These are phyloP conservation scores for Circaetus gallicus DNA, from an alignment of 2,113 vertebrate genomes.

Conservation along the genomic window DNA sequence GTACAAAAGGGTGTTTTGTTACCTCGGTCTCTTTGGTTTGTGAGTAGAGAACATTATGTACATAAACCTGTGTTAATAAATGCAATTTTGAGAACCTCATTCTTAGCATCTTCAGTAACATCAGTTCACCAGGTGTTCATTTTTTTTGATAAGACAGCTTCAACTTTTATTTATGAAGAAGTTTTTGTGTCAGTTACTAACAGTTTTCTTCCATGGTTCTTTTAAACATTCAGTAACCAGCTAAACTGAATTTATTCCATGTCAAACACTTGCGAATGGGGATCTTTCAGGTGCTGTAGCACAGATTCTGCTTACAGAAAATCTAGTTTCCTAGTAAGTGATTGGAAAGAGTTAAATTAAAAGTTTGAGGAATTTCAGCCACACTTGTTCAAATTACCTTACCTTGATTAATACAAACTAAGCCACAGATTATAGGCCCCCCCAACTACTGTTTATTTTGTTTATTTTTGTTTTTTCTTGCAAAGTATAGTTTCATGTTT, in stretches of 20 bases:
- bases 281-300: neutral
- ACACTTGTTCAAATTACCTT: neutral
- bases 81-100: slow-evolving; percentile 54
- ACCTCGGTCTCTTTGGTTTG: slow-evolving; percentile 58
- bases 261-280: neutral
- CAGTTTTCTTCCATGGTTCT: neutral
- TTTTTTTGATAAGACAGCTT: neutral
- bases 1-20: slow-evolving; percentile 71
- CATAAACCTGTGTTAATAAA: slow-evolving; percentile 73
- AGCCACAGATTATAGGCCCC: neutral
- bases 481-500: neutral
- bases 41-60: slow-evolving; percentile 63
- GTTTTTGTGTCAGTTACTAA: neutral
- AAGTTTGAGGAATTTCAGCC: neutral
- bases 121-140: neutral
- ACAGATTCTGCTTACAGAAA: neutral
- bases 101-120: slow-evolving; percentile 47
- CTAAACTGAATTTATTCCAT: neutral
- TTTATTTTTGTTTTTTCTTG: neutral
- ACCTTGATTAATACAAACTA: neutral
- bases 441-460: neutral
- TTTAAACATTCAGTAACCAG: neutral
- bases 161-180: neutral
- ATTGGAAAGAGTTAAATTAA: neutral
- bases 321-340: neutral